Evolutionary conservation across 1,140 invertebrate genomes (phyloP).

Genomic region (Trachymyrmex cornetzi): DNA sequence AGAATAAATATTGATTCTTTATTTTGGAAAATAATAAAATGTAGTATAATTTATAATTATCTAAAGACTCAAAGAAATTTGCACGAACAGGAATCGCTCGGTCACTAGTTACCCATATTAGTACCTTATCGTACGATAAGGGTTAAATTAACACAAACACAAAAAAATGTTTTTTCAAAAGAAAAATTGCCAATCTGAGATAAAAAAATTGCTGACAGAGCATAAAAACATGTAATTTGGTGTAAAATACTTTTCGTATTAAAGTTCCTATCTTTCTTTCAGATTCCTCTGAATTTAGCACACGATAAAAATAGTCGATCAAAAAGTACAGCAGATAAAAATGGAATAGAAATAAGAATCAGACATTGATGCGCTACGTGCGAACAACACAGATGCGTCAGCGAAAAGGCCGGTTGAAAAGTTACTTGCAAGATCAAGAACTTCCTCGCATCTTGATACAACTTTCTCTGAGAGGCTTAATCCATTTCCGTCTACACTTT

Average conservation of each 20-base stretch:
- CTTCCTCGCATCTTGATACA: slow-evolving; percentile 72
- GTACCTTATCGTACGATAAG: too few species aligned
- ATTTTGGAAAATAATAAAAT: too few species aligned
- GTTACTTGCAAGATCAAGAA: slow-evolving; percentile 71
- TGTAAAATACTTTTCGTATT: not conserved
- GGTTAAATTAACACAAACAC: too few species aligned
- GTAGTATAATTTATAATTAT: too few species aligned
- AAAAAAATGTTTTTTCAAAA: too few species aligned
- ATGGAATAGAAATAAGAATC: not conserved
- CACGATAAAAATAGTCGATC: not conserved
- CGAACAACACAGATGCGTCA: slow-evolving; percentile 71
- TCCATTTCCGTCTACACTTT: slow-evolving; percentile 68
- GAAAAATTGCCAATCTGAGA: too few species aligned
- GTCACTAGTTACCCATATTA: too few species aligned
- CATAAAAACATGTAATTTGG: not conserved
- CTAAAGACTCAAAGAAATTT: too few species aligned
- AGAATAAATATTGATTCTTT: too few species aligned
- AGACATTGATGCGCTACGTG: slow-evolving; percentile 63
- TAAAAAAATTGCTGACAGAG: not conserved
- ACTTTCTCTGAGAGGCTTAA: slow-evolving; percentile 69
- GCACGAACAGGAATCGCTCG: too few species aligned
- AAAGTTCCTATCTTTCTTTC: not conserved
- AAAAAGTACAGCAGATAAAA: not conserved
- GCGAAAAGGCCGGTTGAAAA: slow-evolving; percentile 65
- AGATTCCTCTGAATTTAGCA: not conserved